Evolutionary conservation across 2,113 vertebrate species (phyloP).

Genomic region (Coreoperca whiteheadi): DNA sequence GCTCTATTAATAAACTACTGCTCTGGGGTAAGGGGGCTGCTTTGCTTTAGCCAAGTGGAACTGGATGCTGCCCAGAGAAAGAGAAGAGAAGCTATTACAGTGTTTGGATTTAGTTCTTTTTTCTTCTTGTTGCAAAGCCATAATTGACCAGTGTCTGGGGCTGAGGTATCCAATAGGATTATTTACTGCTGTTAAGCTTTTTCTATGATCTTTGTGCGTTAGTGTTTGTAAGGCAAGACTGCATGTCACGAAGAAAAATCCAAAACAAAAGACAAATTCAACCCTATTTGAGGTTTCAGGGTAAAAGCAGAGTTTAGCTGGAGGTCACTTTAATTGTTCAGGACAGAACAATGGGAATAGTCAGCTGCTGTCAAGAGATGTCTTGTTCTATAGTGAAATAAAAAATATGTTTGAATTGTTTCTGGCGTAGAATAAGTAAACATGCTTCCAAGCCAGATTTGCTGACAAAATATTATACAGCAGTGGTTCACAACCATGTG

Average conservation of each 20-base stretch:
- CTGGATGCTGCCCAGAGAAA: constrained; percentile 65
- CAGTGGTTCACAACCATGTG: constrained; percentile 18
- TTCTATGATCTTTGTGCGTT: constrained; percentile 58
- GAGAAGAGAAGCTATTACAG: constrained; percentile 54
- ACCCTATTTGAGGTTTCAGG: constrained; percentile 41
- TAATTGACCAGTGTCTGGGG: constrained; percentile 71
- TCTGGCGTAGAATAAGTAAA: constrained; percentile 51
- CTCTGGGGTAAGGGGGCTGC: constrained; percentile 48
- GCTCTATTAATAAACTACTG: constrained; percentile 72
- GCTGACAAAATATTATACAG: constrained; percentile 17
- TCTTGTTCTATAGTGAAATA: constrained; percentile 56
- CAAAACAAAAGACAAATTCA: constrained; percentile 63
- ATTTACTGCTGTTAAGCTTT: constrained; percentile 60
- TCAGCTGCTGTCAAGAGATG: constrained; percentile 56
- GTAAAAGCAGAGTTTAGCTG: constrained; percentile 55
- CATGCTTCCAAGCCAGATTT: constrained; percentile 31
- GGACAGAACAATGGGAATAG: constrained; percentile 65
- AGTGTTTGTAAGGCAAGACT: constrained; percentile 61
- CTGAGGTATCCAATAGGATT: constrained; percentile 61
- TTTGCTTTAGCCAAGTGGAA: constrained; percentile 64
- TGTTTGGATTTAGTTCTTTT: constrained; percentile 52
- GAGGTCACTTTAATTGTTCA: constrained; percentile 44
- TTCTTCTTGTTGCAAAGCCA: constrained; percentile 58
- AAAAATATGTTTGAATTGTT: constrained; percentile 45
- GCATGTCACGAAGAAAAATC: constrained; percentile 28